A percentile compares a stretch with the other conserved stretches of the same genome.
phyloP scores from a whole-genome alignment of 2,113 vertebrate genomes.

The Pedionomus torquatus region DNA sequence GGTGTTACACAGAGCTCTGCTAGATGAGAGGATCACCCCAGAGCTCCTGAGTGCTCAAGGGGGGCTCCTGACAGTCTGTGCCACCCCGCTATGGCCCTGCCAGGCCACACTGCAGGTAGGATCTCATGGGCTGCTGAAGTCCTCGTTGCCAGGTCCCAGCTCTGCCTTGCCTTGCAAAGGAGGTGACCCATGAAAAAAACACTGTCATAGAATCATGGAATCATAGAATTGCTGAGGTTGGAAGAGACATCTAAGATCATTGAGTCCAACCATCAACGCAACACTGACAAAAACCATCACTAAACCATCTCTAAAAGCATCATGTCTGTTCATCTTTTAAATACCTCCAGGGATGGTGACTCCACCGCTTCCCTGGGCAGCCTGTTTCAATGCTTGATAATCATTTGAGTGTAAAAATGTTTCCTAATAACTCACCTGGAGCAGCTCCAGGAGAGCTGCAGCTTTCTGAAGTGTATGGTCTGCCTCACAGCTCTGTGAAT shows the following conservation, averaged over 20 bases:
- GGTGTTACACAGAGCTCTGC: neutral
- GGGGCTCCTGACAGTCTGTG: neutral
- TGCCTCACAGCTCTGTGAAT: neutral
- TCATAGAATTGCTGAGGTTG: no score
- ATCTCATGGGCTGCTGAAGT: fast-evolving
- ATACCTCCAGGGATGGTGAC: no score
- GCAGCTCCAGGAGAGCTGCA: neutral
- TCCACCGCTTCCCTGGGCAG: no score
- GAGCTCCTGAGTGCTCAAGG: neutral
- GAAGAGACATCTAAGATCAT: no score
- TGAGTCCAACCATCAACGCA: no score
- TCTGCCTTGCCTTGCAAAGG: neutral
- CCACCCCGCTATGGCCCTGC: neutral
- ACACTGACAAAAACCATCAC: no score
- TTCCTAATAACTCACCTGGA: neutral
- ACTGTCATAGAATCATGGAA: no score
- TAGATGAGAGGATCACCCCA: neutral
- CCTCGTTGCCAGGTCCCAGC: neutral
- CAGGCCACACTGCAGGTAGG: neutral
- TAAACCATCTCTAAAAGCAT: no score
- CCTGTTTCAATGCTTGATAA: no score
- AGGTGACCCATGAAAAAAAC: neutral
- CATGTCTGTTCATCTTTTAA: no score
- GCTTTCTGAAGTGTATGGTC: neutral
- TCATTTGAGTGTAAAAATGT: no score